Base-by-base conservation (phyloP, 1,140 invertebrate genomes). In the Leptinotarsa undecemlineata region DNA sequence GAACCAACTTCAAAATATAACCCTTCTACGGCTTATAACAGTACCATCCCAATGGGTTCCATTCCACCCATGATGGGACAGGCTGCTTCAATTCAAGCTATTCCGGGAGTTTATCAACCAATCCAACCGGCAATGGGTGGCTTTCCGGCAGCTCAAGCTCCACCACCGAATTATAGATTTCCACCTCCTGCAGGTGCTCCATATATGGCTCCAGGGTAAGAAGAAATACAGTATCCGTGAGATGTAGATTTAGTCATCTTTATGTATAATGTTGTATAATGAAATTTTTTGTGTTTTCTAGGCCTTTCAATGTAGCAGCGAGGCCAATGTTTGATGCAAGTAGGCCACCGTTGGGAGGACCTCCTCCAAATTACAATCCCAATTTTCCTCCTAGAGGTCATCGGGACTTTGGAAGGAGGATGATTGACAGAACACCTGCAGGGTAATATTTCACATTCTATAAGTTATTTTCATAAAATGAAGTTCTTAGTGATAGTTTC, bases 381-480 rank as follows among this genome's bases (percentile, higher is more conserved):
- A 71, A 66, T 57, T 83, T 78, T 74, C 77, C 76, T 33, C 78
- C 78, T 17, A 84, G 85, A 74, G 83, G 81, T 23, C 78, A 80
- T 20, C 68, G 86, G 15, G 87, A 86, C 70, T 88, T 87, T 79
- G 84, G 83, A 15, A 84, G 82, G 21, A 73, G 79, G 51, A 75
- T 76, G 68, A 85, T 68, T 83, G 77, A 84, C 82, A 73, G 71
- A 82, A 83, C 84, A 61, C 82, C 83, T 3, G 79, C 83, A 15
- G 81, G 83, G 83, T 84, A 81, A 76, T 64, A 14, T 21, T 23
- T 64, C 63, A 67, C 20, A 64, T 64, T 61, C 60, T 33, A 33
- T 33, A 33, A 33, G 26, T 8, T 6, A 33, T 33, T 33, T 33
- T 61, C 17, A 61, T 20, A 61, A 61, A 61, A 61, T 61, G 1